Conservation (phyloP, 1,140 invertebrate species). For the Pomacea maculata region DNA sequence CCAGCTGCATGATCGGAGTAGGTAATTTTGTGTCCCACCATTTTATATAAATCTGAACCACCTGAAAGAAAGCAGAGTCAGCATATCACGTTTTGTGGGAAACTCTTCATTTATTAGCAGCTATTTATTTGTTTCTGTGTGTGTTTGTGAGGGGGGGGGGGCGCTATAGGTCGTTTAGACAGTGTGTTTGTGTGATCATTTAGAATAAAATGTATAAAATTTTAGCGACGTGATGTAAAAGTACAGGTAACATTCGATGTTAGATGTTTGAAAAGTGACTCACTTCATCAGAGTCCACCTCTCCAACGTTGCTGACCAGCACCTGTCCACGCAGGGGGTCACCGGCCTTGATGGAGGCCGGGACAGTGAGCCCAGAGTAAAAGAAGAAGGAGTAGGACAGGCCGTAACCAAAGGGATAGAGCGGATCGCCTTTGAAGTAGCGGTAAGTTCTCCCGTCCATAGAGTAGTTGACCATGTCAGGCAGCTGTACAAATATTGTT, state of each 20-base stretch:
- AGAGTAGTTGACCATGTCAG: constrained; percentile 47
- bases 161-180: too few relatives aligned
- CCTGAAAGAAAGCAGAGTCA: constrained; percentile 30
- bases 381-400: constrained; percentile 49
- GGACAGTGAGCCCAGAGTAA: constrained; percentile 30
- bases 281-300: constrained; percentile 43
- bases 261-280: neutral
- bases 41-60: constrained; percentile 54
- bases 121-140: neutral
- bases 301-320: constrained; percentile 36
- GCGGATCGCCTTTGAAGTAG: constrained; percentile 40
- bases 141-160: neutral
- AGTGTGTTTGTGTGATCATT: neutral
- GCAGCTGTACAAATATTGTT: constrained; percentile 35
- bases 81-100: neutral
- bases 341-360: constrained; percentile 12
- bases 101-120: neutral
- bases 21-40: constrained; percentile 36
- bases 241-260: too few relatives aligned
- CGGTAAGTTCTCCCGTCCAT: constrained; percentile 52
- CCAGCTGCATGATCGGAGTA: constrained; percentile 52
- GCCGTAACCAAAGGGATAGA: constrained; percentile 54
- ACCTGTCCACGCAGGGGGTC: constrained; percentile 23
- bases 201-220: neutral
- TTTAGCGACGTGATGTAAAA: neutral